These are phyloP conservation scores for Gandaritis pyraliata DNA, from an alignment of 2,888 invertebrate genomes.

Conservation along the genomic window DNA sequence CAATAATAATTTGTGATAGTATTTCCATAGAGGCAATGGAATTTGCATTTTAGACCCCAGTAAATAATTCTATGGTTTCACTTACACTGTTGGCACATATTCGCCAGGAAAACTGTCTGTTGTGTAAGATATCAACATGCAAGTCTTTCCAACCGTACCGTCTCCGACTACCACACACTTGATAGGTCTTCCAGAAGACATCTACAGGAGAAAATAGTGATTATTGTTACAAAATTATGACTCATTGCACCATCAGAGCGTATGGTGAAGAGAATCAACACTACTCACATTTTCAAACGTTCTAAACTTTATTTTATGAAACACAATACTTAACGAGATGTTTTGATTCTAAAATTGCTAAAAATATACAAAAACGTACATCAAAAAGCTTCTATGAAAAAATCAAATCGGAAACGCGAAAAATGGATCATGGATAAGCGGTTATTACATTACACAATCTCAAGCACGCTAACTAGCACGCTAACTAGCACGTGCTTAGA, in stretches of 20 bases:
- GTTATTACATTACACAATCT: no score
- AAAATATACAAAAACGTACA: conserved; percentile 16
- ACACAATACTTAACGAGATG: conserved; percentile 13
- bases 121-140: conserved; percentile 96
- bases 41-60: background rate
- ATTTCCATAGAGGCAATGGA: no score
- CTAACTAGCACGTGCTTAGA: no score
- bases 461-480: no score
- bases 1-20: no score
- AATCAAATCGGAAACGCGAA: conserved; percentile 62
- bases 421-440: conserved; percentile 44
- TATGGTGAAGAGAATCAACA: conserved; percentile 52
- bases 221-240: conserved; percentile 74
- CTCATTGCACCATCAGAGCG: conserved; percentile 67
- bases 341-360: conserved; percentile 13
- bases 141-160: conserved; percentile 97
- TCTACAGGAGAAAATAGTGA: conserved; percentile 76
- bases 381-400: conserved; percentile 18
- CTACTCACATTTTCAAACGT: conserved; percentile 48
- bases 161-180: conserved; percentile 97
- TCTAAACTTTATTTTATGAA: conserved; percentile 6
- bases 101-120: conserved; percentile 97
- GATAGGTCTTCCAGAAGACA: conserved; percentile 96
- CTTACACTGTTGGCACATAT: conserved; percentile 98
- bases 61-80: conserved; percentile 49